Evolutionary conservation across 2,797 vertebrate species (phyloP), one percentile per base, ranked within the genome.

Genomic region (Hoplostethus atlanticus): DNA sequence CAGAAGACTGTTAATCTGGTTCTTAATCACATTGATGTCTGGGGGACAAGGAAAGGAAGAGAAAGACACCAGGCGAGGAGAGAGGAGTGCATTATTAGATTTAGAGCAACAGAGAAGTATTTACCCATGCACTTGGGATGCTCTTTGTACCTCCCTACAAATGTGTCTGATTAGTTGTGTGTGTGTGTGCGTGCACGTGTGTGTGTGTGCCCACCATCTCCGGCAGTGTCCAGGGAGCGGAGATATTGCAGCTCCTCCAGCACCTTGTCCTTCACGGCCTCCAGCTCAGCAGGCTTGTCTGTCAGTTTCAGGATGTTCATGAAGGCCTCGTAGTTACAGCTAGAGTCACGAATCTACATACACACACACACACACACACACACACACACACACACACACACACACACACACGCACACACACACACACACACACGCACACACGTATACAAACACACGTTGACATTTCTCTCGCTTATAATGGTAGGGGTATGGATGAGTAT

Each of bases 21-120:
- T 99, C 94, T 99, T 99, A 86, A 99, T 99, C 87, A 96, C 96
- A 90, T 97, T 99, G 89, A 99, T 99, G 95, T 99, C 98, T 99
- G 88, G 59, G 51, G 64, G 61, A 82, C 68, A 76, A 6, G 28
- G 16, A 25, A 34, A 73, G 5, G 66, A 28, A 71, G 54, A 69
- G 65, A 30, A 17, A 53, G 6, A 67, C 12, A 40, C 42, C 0
- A 46, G 54, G 12, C 13, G 28, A 70, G 34, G 44, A 60, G 50
- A 67, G 12, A 66, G 31, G 7, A 40, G 21, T 9, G 12, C 1
- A 59, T 50, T 40, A 28, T 55, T 36, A 36, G 42, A 34, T 34
- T 12, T 5, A 16, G 8, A 30, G 51, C 10, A n/a, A 53, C 4
- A 30, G 9, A 53, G 51, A 30, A 25, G 11, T 11, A 53, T 11